These are phyloP conservation scores for Lasius platythorax DNA, from an alignment of 2,888 invertebrate species.

Conservation along the genomic window DNA sequence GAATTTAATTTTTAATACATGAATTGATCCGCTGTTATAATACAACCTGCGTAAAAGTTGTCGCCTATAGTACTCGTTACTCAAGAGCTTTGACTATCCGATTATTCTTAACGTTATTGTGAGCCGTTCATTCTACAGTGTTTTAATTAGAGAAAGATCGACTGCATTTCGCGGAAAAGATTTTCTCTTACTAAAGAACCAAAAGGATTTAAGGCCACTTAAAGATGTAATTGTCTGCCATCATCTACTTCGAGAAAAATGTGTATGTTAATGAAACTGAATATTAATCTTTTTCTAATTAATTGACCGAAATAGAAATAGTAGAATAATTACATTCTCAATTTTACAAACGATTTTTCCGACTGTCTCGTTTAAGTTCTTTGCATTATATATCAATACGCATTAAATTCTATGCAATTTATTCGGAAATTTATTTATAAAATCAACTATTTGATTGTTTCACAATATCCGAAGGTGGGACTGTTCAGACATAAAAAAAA, in stretches of 20 bases:
- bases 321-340: neutral
- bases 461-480: neutral
- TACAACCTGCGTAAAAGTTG: slow-evolving; percentile 46
- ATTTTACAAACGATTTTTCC: neutral
- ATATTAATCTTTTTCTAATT: neutral
- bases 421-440: neutral
- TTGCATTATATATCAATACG: neutral
- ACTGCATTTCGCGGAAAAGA: neutral
- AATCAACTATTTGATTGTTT: neutral
- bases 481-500: neutral
- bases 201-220: neutral
- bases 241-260: neutral
- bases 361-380: neutral
- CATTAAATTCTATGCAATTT: neutral
- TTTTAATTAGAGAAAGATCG: neutral
- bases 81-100: slow-evolving; percentile 27
- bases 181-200: neutral
- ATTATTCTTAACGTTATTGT: neutral
- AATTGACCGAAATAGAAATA: neutral
- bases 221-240: neutral
- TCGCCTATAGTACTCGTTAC: slow-evolving; percentile 43
- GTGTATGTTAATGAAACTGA: neutral
- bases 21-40: slow-evolving; percentile 42
- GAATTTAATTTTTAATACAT: slow-evolving; percentile 43
- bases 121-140: neutral